Percentiles rank a stretch among this genome's conserved stretches.
These are phyloP conservation scores for Trachymyrmex cornetzi DNA, from an alignment of 1,140 invertebrate genomes.

Conservation along the genomic window DNA sequence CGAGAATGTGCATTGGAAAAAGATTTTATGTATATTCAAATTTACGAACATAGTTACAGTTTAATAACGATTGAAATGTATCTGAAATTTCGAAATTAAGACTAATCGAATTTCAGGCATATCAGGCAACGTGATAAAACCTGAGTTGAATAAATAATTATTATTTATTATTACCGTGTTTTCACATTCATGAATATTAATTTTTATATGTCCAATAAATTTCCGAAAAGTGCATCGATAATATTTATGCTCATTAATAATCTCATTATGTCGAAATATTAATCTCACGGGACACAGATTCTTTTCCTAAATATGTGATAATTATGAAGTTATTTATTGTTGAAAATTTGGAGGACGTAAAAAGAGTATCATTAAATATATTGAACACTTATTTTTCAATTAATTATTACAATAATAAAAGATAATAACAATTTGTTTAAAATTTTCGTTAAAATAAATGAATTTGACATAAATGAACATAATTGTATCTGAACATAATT, in stretches of 20 bases:
- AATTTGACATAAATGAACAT: background rate
- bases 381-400: background rate
- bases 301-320: background rate
- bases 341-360: background rate
- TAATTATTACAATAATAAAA: background rate
- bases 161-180: conserved; percentile 44
- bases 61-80: conserved; percentile 24
- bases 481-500: background rate
- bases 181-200: conserved; percentile 51
- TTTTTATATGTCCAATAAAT: conserved; percentile 20
- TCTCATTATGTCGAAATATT: conserved; percentile 37
- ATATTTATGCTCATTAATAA: conserved; percentile 34
- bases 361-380: background rate
- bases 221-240: conserved; percentile 31
- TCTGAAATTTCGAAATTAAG: conserved; percentile 40
- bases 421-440: background rate
- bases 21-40: background rate
- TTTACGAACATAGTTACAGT: background rate
- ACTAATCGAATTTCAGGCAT: conserved; percentile 40
- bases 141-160: conserved; percentile 46
- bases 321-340: conserved; percentile 8
- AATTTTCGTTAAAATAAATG: background rate
- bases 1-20: conserved; percentile 12
- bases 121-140: conserved; percentile 2
- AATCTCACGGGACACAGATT: background rate